These are phyloP conservation scores for Oscheius sp. DNA, from an alignment of 2,888 invertebrate genomes.

Conservation along the genomic window DNA sequence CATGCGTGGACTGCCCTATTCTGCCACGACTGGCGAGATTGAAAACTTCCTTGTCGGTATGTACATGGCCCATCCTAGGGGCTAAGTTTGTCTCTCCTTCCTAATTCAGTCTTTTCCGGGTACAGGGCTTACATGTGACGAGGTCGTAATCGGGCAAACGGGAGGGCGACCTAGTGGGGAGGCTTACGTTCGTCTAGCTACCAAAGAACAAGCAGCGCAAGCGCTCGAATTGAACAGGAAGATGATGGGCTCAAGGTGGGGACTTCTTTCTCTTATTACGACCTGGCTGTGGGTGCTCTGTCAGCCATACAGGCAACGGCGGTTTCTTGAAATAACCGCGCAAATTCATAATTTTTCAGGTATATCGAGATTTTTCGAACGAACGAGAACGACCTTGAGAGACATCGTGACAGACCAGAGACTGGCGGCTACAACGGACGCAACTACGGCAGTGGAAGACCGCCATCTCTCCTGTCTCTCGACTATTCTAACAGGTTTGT, in stretches of 20 bases:
- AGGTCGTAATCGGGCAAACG: constrained; percentile 68
- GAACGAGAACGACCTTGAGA: constrained; percentile 45
- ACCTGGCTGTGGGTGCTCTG: too few relatives aligned
- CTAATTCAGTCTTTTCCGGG: constrained; percentile 19
- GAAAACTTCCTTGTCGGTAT: constrained; percentile 60
- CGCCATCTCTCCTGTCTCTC: constrained; percentile 27
- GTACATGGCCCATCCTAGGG: constrained; percentile 15
- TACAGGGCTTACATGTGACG: constrained; percentile 64
- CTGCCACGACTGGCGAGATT: constrained; percentile 58
- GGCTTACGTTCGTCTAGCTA: constrained; percentile 65
- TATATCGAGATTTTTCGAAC: constrained; percentile 68
- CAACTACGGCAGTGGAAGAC: background rate
- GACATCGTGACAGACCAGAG: constrained; percentile 40
- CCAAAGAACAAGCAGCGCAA: constrained; percentile 55
- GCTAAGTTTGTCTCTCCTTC: constrained; percentile 12
- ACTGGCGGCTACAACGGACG: constrained; percentile 34
- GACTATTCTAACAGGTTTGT: constrained; percentile 20
- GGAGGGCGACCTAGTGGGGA: constrained; percentile 70
- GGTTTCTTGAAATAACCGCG: too few relatives aligned
- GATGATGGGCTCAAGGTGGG: constrained; percentile 70
- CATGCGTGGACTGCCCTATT: constrained; percentile 67
- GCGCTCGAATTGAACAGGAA: constrained; percentile 68
- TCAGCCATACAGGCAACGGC: too few relatives aligned
- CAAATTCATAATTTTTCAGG: constrained; percentile 46
- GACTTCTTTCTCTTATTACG: constrained; percentile 1